Evolutionary conservation across 2,113 vertebrate species (phyloP).

Genomic region (Rhodinocichla rosea): DNA sequence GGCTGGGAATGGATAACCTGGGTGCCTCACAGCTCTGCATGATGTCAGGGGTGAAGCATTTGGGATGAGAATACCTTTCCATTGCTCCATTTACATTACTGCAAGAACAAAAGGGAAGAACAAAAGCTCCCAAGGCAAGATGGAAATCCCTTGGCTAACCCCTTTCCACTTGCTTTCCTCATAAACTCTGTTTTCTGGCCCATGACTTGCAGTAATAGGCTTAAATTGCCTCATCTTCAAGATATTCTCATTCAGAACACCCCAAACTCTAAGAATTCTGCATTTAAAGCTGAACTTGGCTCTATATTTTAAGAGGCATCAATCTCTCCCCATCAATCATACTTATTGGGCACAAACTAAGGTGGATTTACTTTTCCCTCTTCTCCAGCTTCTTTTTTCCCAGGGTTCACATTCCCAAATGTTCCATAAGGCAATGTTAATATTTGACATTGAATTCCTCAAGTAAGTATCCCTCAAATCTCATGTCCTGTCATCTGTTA

Average conservation of each 20-base stretch:
- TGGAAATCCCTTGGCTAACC: neutral
- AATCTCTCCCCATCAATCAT: neutral
- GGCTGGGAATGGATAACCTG: neutral
- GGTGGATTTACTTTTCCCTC: neutral
- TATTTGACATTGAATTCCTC: neutral
- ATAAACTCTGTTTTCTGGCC: neutral
- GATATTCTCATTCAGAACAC: neutral
- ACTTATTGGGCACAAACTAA: accelerated
- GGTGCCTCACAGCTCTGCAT: neutral
- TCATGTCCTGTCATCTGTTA: neutral
- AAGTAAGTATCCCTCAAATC: neutral
- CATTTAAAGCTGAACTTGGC: neutral
- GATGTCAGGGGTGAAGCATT: neutral
- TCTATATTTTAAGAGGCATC: neutral
- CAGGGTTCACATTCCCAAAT: neutral
- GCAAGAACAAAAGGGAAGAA: neutral
- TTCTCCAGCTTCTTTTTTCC: neutral
- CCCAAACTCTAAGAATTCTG: neutral
- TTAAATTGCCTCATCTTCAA: neutral
- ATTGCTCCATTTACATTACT: neutral
- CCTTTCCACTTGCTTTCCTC: neutral
- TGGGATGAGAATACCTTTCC: neutral
- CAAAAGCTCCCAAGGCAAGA: neutral
- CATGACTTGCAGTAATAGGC: neutral
- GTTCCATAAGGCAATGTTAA: neutral